Evolutionary conservation across 2,113 vertebrate genomes (phyloP).

Genomic region (Capra hircus): DNA sequence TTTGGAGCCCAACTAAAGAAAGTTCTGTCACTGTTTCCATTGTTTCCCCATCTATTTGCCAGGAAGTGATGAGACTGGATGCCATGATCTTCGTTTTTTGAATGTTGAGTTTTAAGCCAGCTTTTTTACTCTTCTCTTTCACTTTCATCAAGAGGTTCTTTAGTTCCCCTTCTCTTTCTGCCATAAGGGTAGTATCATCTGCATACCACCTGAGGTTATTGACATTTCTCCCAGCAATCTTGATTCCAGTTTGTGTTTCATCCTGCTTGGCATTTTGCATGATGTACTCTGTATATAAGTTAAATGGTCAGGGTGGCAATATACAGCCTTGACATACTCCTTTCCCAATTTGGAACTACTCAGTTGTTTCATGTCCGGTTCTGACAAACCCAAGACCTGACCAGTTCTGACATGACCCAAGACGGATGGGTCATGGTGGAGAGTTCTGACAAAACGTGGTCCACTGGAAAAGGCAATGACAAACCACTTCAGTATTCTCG

Average conservation of each 20-base stretch:
- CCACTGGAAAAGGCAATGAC: not conserved
- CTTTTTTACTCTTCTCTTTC: not conserved
- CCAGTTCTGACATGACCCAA: not conserved
- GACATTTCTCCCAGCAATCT: not conserved
- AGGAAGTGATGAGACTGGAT: not conserved
- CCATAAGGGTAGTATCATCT: not conserved
- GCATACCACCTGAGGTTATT: not conserved
- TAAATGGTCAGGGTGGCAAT: not conserved
- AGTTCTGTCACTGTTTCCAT: not conserved
- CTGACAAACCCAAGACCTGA: not conserved
- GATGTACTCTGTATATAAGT: not conserved
- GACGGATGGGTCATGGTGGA: rapidly evolving
- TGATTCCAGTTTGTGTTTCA: not conserved
- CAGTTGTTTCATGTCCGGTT: not conserved
- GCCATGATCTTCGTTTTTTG: not conserved
- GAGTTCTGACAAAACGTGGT: not conserved
- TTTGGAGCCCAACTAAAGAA: not conserved
- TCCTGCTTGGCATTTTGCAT: not conserved
- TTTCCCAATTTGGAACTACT: not conserved
- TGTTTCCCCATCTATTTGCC: not conserved
- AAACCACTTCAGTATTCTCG: not conserved
- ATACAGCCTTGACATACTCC: not conserved
- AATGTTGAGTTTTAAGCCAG: not conserved
- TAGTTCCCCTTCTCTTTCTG: not conserved
- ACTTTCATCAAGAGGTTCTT: not conserved